Evolutionary conservation across 30 jellyfish, hydroid and myxozoan species (phyloP), one percentile per base, ranked within the genome.

Genomic region (Aurelia sp.): DNA sequence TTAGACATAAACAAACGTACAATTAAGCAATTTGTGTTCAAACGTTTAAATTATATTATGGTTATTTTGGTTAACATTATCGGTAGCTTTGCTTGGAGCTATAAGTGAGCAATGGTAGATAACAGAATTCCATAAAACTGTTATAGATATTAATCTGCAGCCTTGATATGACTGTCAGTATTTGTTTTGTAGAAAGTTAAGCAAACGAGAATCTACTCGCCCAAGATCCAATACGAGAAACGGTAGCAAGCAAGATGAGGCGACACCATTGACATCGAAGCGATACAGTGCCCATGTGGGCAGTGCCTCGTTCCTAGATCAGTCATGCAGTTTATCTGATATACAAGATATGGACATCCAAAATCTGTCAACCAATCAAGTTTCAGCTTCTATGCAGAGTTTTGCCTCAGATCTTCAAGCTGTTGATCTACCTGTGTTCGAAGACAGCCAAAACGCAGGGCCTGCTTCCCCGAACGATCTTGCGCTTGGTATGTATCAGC

Each of bases 401-500:
- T 69, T 93, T 72, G 95, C 89, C 18, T 92, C 98, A 1, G 90
- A 88, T 13, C 70, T 94, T 51, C 78, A 82, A 13, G 97, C 91
- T 11, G 99, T 88, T 19, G 99, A 94, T 64, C 53, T 94, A 4
- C 99, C 99, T 12, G 96, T 87, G 35, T 94, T 87, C 83, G 96
- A 94, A 13, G 99, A 89, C 66, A 89, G 99, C 76, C 99, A 88
- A 48, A 75, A 78, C 62, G 78, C 53, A 55, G 93, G 74, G 35
- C 81, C 88, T 50, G 50, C 4, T 33, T 84, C 93, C 13, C 93
- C 93, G 3, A 74, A 84, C n/a, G 88, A 84, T 21, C 44, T 84
- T 13, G 88, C 76, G 5, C 67, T 84, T 27, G 93, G 93, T 84
- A 61, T 3, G 87, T 21, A 20, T 10, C 48, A 2, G 2, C 33